Percentiles rank a stretch among this genome's conserved stretches.
Conservation (phyloP, 2,797 vertebrate species). For the Hyperoplus lanceolatus region DNA sequence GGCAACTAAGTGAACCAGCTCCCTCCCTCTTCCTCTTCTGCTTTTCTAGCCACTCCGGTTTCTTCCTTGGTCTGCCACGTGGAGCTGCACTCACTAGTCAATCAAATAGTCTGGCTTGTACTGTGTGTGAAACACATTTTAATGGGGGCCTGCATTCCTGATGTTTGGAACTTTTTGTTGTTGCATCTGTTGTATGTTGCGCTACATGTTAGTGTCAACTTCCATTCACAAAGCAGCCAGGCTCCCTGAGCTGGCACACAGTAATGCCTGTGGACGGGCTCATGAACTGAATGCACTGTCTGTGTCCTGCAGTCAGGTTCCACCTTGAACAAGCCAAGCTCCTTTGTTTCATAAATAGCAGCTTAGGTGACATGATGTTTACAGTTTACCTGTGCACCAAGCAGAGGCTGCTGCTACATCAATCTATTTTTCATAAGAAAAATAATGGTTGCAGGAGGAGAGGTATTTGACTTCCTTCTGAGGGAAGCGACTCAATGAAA, state of each 20-base stretch:
- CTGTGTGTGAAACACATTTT: background rate
- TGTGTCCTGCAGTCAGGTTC: slow-evolving; percentile 47
- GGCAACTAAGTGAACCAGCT: background rate
- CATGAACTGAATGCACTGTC: slow-evolving; percentile 48
- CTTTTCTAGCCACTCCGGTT: background rate
- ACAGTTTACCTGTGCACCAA: slow-evolving; percentile 16
- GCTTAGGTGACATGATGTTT: slow-evolving; percentile 43
- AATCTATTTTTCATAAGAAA: slow-evolving; percentile 1
- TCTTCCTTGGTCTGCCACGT: background rate
- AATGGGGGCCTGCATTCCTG: background rate
- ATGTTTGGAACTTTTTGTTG: slow-evolving; percentile 10
- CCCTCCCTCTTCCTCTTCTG: background rate
- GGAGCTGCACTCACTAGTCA: background rate
- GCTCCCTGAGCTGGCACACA: slow-evolving; percentile 15
- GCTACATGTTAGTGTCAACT: slow-evolving; percentile 27
- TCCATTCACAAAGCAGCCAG: slow-evolving; percentile 3
- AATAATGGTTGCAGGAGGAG: slow-evolving; percentile 14
- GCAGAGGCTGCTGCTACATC: slow-evolving; percentile 1
- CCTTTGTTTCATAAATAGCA: slow-evolving; percentile 58
- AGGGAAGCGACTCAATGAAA: slow-evolving; percentile 22
- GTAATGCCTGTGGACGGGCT: slow-evolving; percentile 27
- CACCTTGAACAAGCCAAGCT: slow-evolving; percentile 50
- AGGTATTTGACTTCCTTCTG: slow-evolving; percentile 9
- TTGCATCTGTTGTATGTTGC: background rate
- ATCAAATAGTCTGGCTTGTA: background rate